Base-by-base conservation (phyloP, 2,797 vertebrate genomes). In the Sparidentex hasta region DNA sequence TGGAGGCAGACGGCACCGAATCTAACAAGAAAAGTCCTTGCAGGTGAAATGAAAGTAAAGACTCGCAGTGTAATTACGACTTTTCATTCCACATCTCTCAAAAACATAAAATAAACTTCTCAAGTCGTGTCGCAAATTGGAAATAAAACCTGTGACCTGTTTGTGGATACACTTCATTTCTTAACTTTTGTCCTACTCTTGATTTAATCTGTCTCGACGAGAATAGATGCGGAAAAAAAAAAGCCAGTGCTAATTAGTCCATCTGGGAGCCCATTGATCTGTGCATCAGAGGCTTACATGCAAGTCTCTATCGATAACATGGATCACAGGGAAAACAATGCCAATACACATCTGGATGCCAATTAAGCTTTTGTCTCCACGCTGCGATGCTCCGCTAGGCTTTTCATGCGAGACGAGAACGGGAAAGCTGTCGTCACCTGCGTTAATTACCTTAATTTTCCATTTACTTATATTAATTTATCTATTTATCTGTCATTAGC, bases 221-320 rank as follows among this genome's bases (percentile, higher is more conserved):
- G 52, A 29, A 46, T 33, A 57, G 20, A 48, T 50, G 62, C 76
- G 73, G n/a, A n/a, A 69, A 76, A 70, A 65, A 52, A 81, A 59
- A 59, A 80, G 68, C 23, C 43, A 21, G 41, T 59, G 20, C 63
- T 91, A 93, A 92, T 93, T 38, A 84, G 81, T 76, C 72, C 82
- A 73, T 64, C 21, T 80, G 86, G 88, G 88, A 90, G 65, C 38
- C 11, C 33, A 89, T 81, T 85, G 88, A 90, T 89, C 67, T 52
- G 55, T 70, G 64, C 76, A 75, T 61, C 61, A 70, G 65, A 63
- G 54, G 44, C 81, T 56, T 57, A 58, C 58, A 38, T 81, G 81
- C 41, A 38, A 33, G 64, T 55, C 72, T 58, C 58, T 46, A 63
- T 94, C 88, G 85, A 86, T 88, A 86, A 55, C 43, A 78, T 65